Evolutionary conservation across 2,113 vertebrate genomes (phyloP).

Genomic region (Phyllopteryx taeniolatus): DNA sequence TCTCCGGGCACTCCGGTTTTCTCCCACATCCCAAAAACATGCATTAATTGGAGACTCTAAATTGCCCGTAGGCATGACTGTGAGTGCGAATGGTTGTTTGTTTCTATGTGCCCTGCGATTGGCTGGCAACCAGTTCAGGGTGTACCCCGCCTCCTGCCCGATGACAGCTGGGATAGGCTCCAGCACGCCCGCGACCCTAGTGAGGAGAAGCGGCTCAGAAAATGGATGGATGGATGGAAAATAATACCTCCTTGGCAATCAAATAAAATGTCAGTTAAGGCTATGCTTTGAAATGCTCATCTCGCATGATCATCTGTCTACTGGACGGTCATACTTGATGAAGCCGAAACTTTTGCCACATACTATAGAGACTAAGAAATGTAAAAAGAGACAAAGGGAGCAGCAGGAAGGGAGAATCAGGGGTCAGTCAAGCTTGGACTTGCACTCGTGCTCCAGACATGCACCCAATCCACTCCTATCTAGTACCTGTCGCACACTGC

Average conservation of each 20-base stretch:
- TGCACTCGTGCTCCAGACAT: constrained; percentile 70
- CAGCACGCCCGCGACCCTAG: too few relatives aligned
- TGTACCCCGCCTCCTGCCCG: too few relatives aligned
- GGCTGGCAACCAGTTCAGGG: too few relatives aligned
- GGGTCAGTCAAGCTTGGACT: constrained; percentile 57
- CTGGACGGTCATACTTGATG: constrained; percentile 5
- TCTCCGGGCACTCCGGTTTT: too few relatives aligned
- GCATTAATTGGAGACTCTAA: too few relatives aligned
- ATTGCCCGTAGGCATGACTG: too few relatives aligned
- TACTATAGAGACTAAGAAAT: neutral
- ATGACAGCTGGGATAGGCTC: too few relatives aligned
- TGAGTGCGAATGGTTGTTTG: too few relatives aligned
- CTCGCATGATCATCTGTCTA: neutral
- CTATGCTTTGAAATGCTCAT: neutral
- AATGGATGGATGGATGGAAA: too few relatives aligned
- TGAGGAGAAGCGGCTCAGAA: too few relatives aligned
- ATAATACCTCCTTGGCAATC: neutral
- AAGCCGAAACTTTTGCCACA: neutral
- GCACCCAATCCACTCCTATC: constrained; percentile 76
- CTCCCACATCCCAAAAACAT: too few relatives aligned
- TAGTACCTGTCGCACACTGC: constrained; percentile 73
- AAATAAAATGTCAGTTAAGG: neutral
- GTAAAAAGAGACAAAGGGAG: constrained; percentile 1
- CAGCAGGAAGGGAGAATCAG: constrained; percentile 8
- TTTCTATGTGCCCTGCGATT: too few relatives aligned